Conservation (phyloP, 1,140 invertebrate species). For the Drosophila jambulina region DNA sequence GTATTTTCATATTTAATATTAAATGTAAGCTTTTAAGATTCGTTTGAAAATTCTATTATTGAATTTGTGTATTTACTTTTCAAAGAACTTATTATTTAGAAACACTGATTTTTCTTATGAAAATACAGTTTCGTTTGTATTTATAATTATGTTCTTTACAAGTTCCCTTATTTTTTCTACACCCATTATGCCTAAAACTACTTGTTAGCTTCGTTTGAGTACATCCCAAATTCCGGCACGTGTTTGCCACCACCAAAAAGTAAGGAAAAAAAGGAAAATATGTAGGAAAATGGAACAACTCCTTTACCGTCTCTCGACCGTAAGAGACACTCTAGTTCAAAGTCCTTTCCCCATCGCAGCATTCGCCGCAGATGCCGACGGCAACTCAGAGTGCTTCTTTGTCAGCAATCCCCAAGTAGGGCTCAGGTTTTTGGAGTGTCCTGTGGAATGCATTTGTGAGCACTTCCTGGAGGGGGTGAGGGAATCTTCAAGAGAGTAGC, state of each 20-base stretch:
- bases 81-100: neutral
- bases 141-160: neutral
- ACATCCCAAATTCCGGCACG: conserved; percentile 30
- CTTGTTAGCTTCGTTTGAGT: conserved; percentile 66
- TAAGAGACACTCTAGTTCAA: conserved; percentile 1
- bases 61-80: neutral
- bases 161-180: neutral
- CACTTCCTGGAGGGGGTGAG: neutral
- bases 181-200: conserved; percentile 35
- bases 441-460: conserved; percentile 37
- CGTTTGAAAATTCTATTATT: neutral
- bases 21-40: neutral
- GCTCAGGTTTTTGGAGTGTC: conserved; percentile 4
- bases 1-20: neutral
- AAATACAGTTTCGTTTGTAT: neutral
- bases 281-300: conserved; percentile 1
- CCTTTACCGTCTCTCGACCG: neutral
- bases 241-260: conserved; percentile 21
- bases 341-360: conserved; percentile 48
- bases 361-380: conserved; percentile 53
- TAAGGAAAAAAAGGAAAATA: neutral
- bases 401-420: conserved; percentile 19
- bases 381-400: conserved; percentile 27
- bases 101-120: neutral
- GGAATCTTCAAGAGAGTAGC: conserved; percentile 27